Evolutionary conservation across 2,797 vertebrate species (phyloP), one percentile per base, ranked within the genome.

Genomic region (Dryobates pubescens): DNA sequence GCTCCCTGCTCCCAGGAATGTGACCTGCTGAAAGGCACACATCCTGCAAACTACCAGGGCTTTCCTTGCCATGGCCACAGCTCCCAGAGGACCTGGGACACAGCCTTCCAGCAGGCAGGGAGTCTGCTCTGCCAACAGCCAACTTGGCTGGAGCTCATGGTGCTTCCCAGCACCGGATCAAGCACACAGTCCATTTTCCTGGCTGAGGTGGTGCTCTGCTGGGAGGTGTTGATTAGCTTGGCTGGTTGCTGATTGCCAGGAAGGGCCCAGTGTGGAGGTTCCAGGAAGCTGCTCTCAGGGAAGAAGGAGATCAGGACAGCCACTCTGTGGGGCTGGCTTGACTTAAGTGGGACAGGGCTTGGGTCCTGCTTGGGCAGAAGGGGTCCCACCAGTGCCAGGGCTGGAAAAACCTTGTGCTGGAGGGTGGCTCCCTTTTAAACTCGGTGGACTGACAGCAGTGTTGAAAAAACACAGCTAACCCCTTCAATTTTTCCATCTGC

Each of bases 141-240:
- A 10, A 3, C 62, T 88, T 90, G 92, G 94, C 81, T 1, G 7
- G 45, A 51, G 51, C 62, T 64, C 4, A 0, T 4, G 68, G 61
- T 82, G 49, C 62, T 95, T 96, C 94, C 94, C 92, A 92, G 90
- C 85, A 93, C 80, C 20, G 30, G 82, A 64, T 77, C 84, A 58
- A 54, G 32, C 2, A 1, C 47, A 8, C 0, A 7, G 62, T 34
- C 27, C 3, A 0, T 68, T 13, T 92, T 93, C 95, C 94, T 41
- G 86, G 72, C 85, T 23, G 45, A 1, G 3, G 47, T 3, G 6
- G 22, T 20, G 53, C 70, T 78, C 51, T 90, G 79, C 79, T 5
- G 0, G 64, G 89, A 92, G 92, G 61, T 68, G 94, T 26, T 94
- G 77, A 94, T 94, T 88, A 92, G 68, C 86, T 70, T 32, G 49